Percentiles rank a stretch among this genome's conserved stretches.
Evolutionary conservation across 2,113 vertebrate genomes (phyloP).

Genomic region (Leucoraja erinaceus): DNA sequence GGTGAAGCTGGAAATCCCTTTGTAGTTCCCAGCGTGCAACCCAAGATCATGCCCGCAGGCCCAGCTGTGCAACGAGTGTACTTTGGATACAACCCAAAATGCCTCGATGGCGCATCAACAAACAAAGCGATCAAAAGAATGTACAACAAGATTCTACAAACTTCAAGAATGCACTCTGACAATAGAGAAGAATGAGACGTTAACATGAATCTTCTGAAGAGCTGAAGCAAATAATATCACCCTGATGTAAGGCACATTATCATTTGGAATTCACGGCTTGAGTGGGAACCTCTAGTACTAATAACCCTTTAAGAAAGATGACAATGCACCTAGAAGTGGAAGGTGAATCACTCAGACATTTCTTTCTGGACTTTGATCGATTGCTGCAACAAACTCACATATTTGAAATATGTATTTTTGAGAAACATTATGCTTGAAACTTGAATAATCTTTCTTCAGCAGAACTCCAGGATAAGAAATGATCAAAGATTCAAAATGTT

Average conservation of each 20-base stretch:
- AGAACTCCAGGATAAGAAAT: background rate
- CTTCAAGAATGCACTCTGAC: background rate
- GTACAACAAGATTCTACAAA: conserved; percentile 24
- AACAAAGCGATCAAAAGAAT: conserved; percentile 28
- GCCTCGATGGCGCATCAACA: background rate
- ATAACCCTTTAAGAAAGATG: background rate
- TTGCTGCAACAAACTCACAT: background rate
- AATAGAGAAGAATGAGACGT: background rate
- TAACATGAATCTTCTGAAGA: background rate
- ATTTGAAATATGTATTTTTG: conserved; percentile 1
- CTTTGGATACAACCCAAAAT: conserved; percentile 7
- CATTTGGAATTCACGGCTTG: background rate
- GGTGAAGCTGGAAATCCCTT: background rate
- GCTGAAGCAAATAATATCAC: background rate
- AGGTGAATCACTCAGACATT: background rate
- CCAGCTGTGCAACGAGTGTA: conserved; percentile 18
- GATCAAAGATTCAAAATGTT: background rate
- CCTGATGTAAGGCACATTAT: background rate
- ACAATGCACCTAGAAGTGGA: background rate
- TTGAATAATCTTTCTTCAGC: background rate
- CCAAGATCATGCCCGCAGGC: background rate
- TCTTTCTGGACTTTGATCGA: background rate
- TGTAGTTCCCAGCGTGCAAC: background rate
- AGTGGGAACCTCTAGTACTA: background rate
- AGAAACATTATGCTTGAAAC: background rate